Evolutionary conservation across 2,888 invertebrate genomes (phyloP), one percentile per base, ranked within the genome.

Genomic region (Baronia brevicornis): DNA sequence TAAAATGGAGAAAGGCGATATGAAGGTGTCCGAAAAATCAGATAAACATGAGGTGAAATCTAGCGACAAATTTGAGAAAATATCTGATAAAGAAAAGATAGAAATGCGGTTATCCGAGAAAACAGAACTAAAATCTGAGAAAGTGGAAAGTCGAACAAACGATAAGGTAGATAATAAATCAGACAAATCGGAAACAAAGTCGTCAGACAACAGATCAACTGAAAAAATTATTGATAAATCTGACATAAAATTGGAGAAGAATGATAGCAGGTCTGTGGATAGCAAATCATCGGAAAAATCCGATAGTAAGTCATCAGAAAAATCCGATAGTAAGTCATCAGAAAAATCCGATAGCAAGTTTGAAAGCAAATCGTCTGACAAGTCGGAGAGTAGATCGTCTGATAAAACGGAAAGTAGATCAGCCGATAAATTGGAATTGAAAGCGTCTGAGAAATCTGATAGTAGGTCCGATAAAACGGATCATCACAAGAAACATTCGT

Each of bases 401-500:
- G 46, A 48, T 1, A 45, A 42, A 31, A 11, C 29, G 1, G 44
- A 49, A 2, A 43, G n/a, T 1, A n/a, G n/a, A n/a, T n/a, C n/a
- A n/a, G n/a, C 34, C 3, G 39, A 48, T 3, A 44, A 27, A 36
- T 7, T 28, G 2, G 46, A 46, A 4, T 29, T 9, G n/a, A n/a
- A n/a, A n/a, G n/a, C n/a, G 17, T 17, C 34, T 2, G 48, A 51
- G 1, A 44, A 41, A 29, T 5, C 32, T 0, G 44, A 46, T 2
- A 40, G 6, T 2, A 20, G 31, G 25, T 13, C 33, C 1, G 46
- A 50, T 10, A 30, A 33, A 19, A 9, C 21, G 6, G 75, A 77
- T 8, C 63, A 75, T 9, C 75, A 74, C 36, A 45, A 72, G 17
- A 54, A 72, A 7, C 77, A 75, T 20, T 78, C 78, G 1, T 73